phyloP scores from a whole-genome alignment of 2,888 invertebrate species.

The Drosophila quinaria region DNA sequence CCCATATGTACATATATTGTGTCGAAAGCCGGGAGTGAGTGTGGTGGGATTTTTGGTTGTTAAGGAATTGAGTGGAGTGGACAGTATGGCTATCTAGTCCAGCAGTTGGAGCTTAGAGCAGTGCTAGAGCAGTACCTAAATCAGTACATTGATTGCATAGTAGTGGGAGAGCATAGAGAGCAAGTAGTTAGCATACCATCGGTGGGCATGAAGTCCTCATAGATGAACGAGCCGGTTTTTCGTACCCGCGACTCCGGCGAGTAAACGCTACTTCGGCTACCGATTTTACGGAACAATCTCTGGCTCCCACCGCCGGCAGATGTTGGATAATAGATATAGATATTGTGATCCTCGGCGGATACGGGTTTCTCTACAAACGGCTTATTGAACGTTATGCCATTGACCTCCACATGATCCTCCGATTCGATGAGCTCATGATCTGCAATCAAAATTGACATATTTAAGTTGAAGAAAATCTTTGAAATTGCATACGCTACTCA shows the following conservation, averaged over 20 bases:
- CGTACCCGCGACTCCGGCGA: slow-evolving; percentile 98
- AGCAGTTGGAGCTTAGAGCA: slow-evolving; percentile 11
- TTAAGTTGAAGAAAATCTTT: background rate
- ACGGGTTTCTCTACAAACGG: slow-evolving; percentile 99
- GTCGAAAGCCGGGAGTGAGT: background rate
- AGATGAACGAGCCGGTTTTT: slow-evolving; percentile 99
- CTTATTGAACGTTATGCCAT: slow-evolving; percentile 97
- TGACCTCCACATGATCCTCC: slow-evolving; percentile 98
- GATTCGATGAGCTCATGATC: slow-evolving; percentile 97
- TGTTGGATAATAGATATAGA: slow-evolving; percentile 99
- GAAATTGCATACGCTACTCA: slow-evolving; percentile 86
- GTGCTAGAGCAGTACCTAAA: slow-evolving; percentile 22
- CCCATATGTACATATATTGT: background rate
- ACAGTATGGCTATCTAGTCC: slow-evolving; percentile 15
- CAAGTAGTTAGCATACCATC: slow-evolving; percentile 90
- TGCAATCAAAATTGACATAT: slow-evolving; percentile 82
- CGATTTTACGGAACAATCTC: slow-evolving; percentile 99
- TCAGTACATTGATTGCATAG: slow-evolving; percentile 19
- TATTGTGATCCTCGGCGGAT: slow-evolving; percentile 99
- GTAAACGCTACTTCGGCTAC: slow-evolving; percentile 99
- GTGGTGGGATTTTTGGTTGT: background rate
- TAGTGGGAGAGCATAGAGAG: slow-evolving; percentile 36
- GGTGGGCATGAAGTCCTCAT: slow-evolving; percentile 99
- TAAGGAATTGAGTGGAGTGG: slow-evolving; percentile 11
- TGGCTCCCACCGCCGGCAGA: slow-evolving; percentile 99